These are phyloP conservation scores for Ennomos erosarius DNA, from an alignment of 2,888 invertebrate genomes.

Conservation along the genomic window DNA sequence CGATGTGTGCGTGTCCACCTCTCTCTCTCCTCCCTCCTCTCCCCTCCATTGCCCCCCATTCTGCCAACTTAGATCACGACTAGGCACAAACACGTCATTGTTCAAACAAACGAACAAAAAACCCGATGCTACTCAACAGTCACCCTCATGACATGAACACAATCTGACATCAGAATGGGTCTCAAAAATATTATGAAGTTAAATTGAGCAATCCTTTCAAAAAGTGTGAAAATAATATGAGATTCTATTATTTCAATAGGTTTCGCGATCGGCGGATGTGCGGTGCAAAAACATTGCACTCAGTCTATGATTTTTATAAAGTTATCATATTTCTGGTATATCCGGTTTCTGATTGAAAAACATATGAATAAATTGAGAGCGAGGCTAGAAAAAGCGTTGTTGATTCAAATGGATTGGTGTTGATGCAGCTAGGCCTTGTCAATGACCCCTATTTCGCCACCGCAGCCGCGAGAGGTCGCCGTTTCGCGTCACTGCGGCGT, in stretches of 20 bases:
- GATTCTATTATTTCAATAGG: slow-evolving; percentile 23
- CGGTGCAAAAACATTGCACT: slow-evolving; percentile 54
- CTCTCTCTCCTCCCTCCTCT: slow-evolving; percentile 44
- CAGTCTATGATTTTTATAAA: slow-evolving; percentile 41
- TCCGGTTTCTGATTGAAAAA: slow-evolving; percentile 43
- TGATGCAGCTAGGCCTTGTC: slow-evolving; percentile 77
- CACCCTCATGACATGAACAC: slow-evolving; percentile 32
- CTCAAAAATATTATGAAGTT: slow-evolving; percentile 48
- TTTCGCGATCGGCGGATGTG: slow-evolving; percentile 42
- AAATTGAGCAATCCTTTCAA: slow-evolving; percentile 37
- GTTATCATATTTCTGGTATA: slow-evolving; percentile 43
- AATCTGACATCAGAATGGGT: slow-evolving; percentile 36
- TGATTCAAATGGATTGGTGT: slow-evolving; percentile 61
- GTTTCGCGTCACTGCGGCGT: slow-evolving; percentile 61
- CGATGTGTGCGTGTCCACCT: slow-evolving; percentile 63
- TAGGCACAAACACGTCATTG: slow-evolving; percentile 60
- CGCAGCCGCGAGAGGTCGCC: slow-evolving; percentile 68
- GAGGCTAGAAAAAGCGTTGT: slow-evolving; percentile 48
- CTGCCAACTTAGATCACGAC: slow-evolving; percentile 72
- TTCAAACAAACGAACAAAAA: slow-evolving; percentile 55
- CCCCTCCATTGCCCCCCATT: slow-evolving; percentile 58
- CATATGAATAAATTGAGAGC: slow-evolving; percentile 44
- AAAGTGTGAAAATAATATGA: slow-evolving; percentile 26
- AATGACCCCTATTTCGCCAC: slow-evolving; percentile 82
- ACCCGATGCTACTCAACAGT: slow-evolving; percentile 34